A percentile compares a stretch with the other conserved stretches of the same genome.
phyloP scores from a whole-genome alignment of 1,140 invertebrate species.

The Bemisia tabaci region DNA sequence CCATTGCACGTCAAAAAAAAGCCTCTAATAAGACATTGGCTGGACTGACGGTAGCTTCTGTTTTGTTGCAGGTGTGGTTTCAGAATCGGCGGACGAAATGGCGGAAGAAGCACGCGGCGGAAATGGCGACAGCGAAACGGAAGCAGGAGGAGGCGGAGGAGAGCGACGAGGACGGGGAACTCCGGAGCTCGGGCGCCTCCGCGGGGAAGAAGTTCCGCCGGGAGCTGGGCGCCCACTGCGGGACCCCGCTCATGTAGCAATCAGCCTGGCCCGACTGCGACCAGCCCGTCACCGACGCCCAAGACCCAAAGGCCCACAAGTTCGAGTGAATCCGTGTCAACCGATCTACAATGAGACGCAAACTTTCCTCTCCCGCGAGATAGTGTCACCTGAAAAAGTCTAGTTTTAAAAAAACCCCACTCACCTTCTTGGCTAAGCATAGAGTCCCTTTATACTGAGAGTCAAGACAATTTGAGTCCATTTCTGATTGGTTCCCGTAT shows the following conservation, averaged over 20 bases:
- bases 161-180: constrained; percentile 40
- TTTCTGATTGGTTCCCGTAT: too few relatives aligned
- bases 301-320: constrained; percentile 11
- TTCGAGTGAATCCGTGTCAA: too few relatives aligned
- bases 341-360: too few relatives aligned
- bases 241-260: constrained; percentile 22
- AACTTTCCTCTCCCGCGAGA: too few relatives aligned
- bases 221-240: constrained; percentile 36
- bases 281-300: constrained; percentile 2
- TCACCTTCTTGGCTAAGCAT: too few relatives aligned
- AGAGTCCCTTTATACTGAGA: too few relatives aligned
- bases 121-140: constrained; percentile 95
- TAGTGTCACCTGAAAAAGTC: too few relatives aligned
- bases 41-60: too few relatives aligned
- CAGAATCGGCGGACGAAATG: constrained; percentile 98
- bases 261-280: constrained; percentile 12
- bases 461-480: too few relatives aligned
- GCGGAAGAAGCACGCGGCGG: constrained; percentile 97
- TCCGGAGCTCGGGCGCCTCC: constrained; percentile 24
- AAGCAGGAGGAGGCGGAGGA: constrained; percentile 80
- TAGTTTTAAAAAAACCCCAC: too few relatives aligned
- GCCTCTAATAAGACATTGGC: too few relatives aligned
- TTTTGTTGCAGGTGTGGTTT: constrained; percentile 98
- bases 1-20: too few relatives aligned
- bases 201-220: constrained; percentile 39